phyloP scores from a whole-genome alignment of 2,888 invertebrate species.

The Beris morrisii region DNA sequence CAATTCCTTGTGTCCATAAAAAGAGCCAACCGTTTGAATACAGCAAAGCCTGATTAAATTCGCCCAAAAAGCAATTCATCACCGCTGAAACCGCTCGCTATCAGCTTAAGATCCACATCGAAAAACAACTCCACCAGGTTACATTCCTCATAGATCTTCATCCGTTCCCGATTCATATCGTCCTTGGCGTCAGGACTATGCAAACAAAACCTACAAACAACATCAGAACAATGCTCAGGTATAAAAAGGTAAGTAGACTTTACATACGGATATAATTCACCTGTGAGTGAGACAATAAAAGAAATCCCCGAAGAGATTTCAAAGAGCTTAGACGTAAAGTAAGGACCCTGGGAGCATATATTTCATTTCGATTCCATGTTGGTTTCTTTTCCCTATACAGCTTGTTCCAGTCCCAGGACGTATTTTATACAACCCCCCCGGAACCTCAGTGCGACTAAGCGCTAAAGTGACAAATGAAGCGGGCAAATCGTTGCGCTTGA shows the following conservation, averaged over 20 bases:
- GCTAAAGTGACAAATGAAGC: conserved; percentile 30
- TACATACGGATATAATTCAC: conserved; percentile 17
- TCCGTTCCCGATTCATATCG: no score
- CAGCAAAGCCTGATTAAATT: neutral
- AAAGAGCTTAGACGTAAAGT: neutral
- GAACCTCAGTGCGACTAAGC: no score
- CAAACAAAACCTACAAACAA: no score
- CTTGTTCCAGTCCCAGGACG: neutral
- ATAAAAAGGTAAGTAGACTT: no score
- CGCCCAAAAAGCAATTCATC: neutral
- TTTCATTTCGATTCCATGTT: neutral
- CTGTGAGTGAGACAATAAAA: conserved; percentile 33
- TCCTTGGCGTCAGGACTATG: no score
- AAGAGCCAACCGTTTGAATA: no score
- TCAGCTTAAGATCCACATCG: no score
- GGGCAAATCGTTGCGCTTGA: conserved; percentile 24
- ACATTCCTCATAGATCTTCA: no score
- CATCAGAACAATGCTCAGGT: no score
- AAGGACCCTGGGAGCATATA: neutral
- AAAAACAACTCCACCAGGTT: no score
- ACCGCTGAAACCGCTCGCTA: neutral
- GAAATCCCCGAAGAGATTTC: conserved; percentile 32
- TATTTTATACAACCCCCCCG: no score
- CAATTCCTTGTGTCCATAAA: no score
- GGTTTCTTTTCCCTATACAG: neutral